Evolutionary conservation across 2,888 invertebrate species (phyloP).

Genomic region (Mimachlamys varia): DNA sequence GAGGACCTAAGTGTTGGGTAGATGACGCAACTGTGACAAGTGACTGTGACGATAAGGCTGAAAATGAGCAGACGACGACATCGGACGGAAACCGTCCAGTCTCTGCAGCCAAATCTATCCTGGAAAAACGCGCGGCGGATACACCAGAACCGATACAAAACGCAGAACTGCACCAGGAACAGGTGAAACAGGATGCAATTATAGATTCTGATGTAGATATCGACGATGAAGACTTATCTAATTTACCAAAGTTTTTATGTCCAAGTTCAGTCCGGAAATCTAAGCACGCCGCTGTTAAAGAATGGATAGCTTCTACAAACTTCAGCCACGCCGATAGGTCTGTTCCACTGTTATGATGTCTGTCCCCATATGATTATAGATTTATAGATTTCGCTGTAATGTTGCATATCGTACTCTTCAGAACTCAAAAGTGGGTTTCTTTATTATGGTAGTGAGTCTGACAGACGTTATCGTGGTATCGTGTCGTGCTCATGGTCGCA

Average conservation of each 20-base stretch:
- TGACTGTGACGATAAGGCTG: slow-evolving; percentile 48
- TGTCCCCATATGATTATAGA: neutral
- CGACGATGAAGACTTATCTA: neutral
- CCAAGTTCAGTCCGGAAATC: slow-evolving; percentile 74
- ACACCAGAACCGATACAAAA: slow-evolving; percentile 36
- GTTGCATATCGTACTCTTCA: too few species aligned
- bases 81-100: neutral
- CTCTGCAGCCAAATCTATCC: neutral
- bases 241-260: slow-evolving; percentile 68
- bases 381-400: neutral
- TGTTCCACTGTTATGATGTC: slow-evolving; percentile 56
- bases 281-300: slow-evolving; percentile 67
- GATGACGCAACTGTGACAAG: slow-evolving; percentile 72
- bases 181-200: slow-evolving; percentile 13
- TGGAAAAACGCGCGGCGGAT: neutral
- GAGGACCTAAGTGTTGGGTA: slow-evolving; percentile 71
- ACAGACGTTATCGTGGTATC: too few species aligned
- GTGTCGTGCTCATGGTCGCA: too few species aligned
- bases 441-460: too few species aligned
- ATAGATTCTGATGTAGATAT: neutral
- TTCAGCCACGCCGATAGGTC: slow-evolving; percentile 60
- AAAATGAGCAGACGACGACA: neutral
- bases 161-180: neutral
- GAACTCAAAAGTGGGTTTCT: too few species aligned
- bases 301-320: slow-evolving; percentile 67